Evolutionary conservation across 2,113 vertebrate genomes (phyloP), one percentile per base, ranked within the genome.

Genomic region (Nestor notabilis): DNA sequence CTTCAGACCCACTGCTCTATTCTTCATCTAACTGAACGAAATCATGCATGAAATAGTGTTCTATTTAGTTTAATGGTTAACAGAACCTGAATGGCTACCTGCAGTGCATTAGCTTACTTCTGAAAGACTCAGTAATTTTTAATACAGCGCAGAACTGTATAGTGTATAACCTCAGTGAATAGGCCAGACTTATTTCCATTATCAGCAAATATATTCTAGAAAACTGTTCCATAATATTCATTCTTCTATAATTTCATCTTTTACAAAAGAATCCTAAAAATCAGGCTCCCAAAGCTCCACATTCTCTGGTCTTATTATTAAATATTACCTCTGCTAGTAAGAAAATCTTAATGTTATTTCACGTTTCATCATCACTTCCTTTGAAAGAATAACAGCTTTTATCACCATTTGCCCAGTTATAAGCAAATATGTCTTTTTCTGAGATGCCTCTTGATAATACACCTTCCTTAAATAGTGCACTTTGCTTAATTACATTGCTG

Each of bases 31-130:
- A 89, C 64, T 28, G 76, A 94, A 74, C 1, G 75, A 97, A 98
- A 95, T 95, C 97, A 97, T 90, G 96, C 96, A 96, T 98, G 97
- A 98, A 98, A 97, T 96, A 84, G 52, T 78, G 70, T 94, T 95
- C 87, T 96, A 81, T 97, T 98, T 95, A 96, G 96, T 95, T 97
- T 97, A 97, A 97, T 95, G 93, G 88, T 85, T 95, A 96, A 63
- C 68, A 88, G 91, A 96, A 95, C 70, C 83, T 88, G 84, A 96
- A 89, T 31, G 31, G 43, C 64, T 95, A 53, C 89, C 88, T 92
- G 89, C 75, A 95, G 81, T 94, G 74, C 47, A 90, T 95, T 92
- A 97, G 21, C 63, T 79, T 64, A n/a, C 27, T 78, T 79, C 70
- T 87, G 91, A 94, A 96, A 97, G 83, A 96, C 65, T 75, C 87